phyloP scores from a whole-genome alignment of 1,140 invertebrate genomes.

The Drosophila pallidifrons region DNA sequence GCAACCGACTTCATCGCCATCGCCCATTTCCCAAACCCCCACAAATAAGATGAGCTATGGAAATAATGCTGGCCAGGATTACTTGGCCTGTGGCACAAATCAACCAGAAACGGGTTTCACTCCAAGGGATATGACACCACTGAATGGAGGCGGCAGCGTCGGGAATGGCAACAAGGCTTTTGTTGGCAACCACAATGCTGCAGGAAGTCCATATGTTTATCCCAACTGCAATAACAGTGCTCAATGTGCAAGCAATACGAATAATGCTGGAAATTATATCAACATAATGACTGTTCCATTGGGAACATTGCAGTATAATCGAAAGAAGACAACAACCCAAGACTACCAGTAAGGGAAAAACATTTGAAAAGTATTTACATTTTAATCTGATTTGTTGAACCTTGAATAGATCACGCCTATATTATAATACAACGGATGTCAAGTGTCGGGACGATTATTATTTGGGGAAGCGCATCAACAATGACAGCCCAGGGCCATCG shows the following conservation, averaged over 20 bases:
- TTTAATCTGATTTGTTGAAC: not conserved
- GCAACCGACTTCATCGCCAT: conserved; percentile 52
- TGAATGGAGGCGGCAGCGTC: conserved; percentile 28
- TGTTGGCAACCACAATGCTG: conserved; percentile 43
- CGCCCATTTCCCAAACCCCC: conserved; percentile 58
- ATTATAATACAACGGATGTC: conserved; percentile 76
- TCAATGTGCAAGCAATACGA: conserved; percentile 62
- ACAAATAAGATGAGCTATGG: conserved; percentile 62
- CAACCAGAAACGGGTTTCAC: conserved; percentile 53
- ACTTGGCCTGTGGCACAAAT: conserved; percentile 54
- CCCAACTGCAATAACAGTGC: conserved; percentile 58
- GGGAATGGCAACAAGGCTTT: conserved; percentile 43
- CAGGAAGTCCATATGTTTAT: conserved; percentile 46
- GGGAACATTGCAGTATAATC: conserved; percentile 80
- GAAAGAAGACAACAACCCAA: conserved; percentile 76
- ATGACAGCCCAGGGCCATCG: conserved; percentile 20
- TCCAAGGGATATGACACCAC: conserved; percentile 50
- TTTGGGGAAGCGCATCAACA: conserved; percentile 42
- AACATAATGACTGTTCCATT: conserved; percentile 81
- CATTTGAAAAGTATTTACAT: not conserved
- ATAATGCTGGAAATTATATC: conserved; percentile 74
- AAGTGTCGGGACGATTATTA: conserved; percentile 82
- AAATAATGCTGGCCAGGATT: conserved; percentile 59
- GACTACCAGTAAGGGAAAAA: conserved; percentile 77
- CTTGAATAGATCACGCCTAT: conserved; percentile 69